Evolutionary conservation across 2,888 invertebrate species (phyloP).

Genomic region (Helobdella robusta): DNA sequence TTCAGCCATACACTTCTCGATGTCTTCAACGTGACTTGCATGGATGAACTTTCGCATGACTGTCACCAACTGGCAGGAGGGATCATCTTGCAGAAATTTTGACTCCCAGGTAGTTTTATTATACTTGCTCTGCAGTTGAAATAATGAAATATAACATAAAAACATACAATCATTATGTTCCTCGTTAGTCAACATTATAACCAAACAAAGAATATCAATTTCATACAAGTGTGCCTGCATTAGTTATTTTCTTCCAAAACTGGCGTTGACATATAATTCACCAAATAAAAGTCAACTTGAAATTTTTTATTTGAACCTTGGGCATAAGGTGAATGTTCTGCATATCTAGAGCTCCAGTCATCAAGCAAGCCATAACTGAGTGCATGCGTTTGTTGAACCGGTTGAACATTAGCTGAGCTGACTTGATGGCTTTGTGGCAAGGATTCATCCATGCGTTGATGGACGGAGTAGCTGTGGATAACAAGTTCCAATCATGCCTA

Average conservation of each 20-base stretch:
- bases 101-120: slow-evolving; percentile 70
- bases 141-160: too few relatives aligned
- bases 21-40: slow-evolving; percentile 60
- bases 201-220: too few relatives aligned
- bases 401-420: slow-evolving; percentile 69
- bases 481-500: slow-evolving; percentile 85
- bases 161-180: too few relatives aligned
- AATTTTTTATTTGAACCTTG: slow-evolving; percentile 55
- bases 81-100: slow-evolving; percentile 76
- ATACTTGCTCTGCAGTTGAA: slow-evolving; percentile 79
- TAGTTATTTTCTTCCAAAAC: too few relatives aligned
- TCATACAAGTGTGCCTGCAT: too few relatives aligned
- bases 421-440: slow-evolving; percentile 75
- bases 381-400: slow-evolving; percentile 54
- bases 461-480: slow-evolving; percentile 89
- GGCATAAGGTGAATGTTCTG: slow-evolving; percentile 70
- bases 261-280: too few relatives aligned
- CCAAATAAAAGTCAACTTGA: not conserved
- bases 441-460: slow-evolving; percentile 98
- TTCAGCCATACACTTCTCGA: slow-evolving; percentile 74
- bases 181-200: too few relatives aligned
- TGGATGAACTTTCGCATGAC: slow-evolving; percentile 61
- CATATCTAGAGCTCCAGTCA: slow-evolving; percentile 81
- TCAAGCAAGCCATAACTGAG: slow-evolving; percentile 80
- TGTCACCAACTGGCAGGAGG: slow-evolving; percentile 82